A percentile compares a stretch with the other conserved stretches of the same genome.
These are phyloP conservation scores for Coregonus suidteri DNA, from an alignment of 2,797 vertebrate species.

Conservation along the genomic window DNA sequence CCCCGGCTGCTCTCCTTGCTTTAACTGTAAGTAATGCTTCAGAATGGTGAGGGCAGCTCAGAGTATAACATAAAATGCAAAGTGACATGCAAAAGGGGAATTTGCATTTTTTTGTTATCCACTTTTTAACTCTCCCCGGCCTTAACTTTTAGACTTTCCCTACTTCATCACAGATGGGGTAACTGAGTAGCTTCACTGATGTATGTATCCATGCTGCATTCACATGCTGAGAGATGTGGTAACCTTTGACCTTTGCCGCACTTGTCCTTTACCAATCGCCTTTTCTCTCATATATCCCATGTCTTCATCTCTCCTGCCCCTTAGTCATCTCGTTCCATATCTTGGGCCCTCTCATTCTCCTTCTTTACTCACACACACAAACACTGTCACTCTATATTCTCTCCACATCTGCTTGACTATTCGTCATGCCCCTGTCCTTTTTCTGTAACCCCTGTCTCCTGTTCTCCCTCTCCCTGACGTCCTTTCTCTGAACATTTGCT, in stretches of 20 bases:
- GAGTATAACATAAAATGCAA: not conserved
- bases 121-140: not conserved
- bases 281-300: not conserved
- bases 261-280: not conserved
- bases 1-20: not conserved
- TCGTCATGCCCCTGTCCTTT: too few species aligned
- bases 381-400: slow-evolving; percentile 6
- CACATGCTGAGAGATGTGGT: not conserved
- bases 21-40: not conserved
- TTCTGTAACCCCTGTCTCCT: not conserved
- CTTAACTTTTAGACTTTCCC: not conserved
- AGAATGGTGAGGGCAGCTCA: not conserved
- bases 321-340: not conserved
- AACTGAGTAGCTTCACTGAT: not conserved
- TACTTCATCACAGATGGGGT: not conserved
- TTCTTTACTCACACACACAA: not conserved
- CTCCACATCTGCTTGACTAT: slow-evolving; percentile 10
- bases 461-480: not conserved
- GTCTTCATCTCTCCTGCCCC: not conserved
- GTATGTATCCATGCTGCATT: not conserved
- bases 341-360: not conserved
- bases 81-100: not conserved
- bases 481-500: not conserved
- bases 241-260: not conserved
- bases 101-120: not conserved